Evolutionary conservation across 2,113 vertebrate genomes (phyloP).

Genomic region (Amblyopsis rosae): DNA sequence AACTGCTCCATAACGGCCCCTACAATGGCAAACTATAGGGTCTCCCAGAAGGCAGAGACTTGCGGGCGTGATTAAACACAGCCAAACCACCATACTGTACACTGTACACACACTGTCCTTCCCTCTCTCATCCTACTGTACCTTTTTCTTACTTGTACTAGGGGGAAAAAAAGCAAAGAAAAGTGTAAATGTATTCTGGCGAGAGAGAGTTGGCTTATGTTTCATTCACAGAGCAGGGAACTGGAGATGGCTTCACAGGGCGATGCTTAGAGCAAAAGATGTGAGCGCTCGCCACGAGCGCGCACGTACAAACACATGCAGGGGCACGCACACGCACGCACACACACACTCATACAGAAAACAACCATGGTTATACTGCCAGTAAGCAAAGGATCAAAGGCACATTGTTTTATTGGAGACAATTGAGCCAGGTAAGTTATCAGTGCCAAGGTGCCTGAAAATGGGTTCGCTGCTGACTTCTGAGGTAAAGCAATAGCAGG

Average conservation of each 20-base stretch:
- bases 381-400: conserved; percentile 60
- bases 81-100: neutral
- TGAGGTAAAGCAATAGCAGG: conserved; percentile 25
- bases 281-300: neutral
- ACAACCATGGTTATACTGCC: conserved; percentile 27
- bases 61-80: conserved; percentile 38
- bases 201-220: conserved; percentile 40
- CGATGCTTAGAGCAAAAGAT: neutral
- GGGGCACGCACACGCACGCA: conserved; percentile 2
- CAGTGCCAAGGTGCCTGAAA: conserved; percentile 12
- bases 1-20: conserved; percentile 18
- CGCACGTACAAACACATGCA: conserved; percentile 1
- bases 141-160: conserved; percentile 27
- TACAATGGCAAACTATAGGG: conserved; percentile 3
- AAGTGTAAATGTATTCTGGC: conserved; percentile 19
- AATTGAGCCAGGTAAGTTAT: conserved; percentile 12
- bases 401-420: conserved; percentile 50
- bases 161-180: conserved; percentile 41
- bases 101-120: neutral
- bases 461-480: conserved; percentile 23
- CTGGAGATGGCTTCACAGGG: conserved; percentile 46
- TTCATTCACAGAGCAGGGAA: conserved; percentile 55
- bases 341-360: conserved; percentile 13
- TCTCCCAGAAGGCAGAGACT: conserved; percentile 3
- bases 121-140: neutral